These are phyloP conservation scores for Bicyclus anynana DNA, from an alignment of 1,140 invertebrate genomes.

Conservation along the genomic window DNA sequence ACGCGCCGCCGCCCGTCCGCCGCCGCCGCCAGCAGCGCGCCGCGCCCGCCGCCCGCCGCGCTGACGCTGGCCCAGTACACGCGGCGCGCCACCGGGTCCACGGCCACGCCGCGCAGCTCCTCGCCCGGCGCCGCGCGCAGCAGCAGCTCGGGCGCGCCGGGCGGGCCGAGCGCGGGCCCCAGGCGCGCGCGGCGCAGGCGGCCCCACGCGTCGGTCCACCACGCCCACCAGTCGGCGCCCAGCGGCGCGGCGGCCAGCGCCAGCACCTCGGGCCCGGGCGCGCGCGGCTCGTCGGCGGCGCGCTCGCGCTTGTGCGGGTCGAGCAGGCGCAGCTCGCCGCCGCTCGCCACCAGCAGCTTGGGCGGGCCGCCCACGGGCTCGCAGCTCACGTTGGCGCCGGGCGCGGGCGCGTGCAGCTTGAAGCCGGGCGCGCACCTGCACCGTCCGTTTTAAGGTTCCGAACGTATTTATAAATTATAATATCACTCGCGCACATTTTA, in stretches of 20 bases:
- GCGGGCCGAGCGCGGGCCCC: conserved; percentile 9
- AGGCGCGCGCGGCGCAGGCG: conserved; percentile 27
- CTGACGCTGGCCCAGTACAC: conserved; percentile 34
- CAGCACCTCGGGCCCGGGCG: conserved; percentile 39
- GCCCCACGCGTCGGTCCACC: conserved; percentile 48
- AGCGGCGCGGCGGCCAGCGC: conserved; percentile 33
- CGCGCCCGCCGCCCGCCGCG: conserved; percentile 13
- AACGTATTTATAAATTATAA: no score
- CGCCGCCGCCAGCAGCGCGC: conserved; percentile 30
- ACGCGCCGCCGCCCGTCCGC: conserved; percentile 44
- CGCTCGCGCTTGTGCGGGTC: conserved; percentile 45
- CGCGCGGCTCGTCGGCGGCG: conserved; percentile 8
- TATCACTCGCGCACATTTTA: no score
- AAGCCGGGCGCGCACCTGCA: neutral
- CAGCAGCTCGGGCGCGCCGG: conserved; percentile 13
- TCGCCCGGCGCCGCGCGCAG: conserved; percentile 38
- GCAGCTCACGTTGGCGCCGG: neutral
- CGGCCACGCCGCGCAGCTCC: conserved; percentile 84
- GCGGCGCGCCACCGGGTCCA: conserved; percentile 78
- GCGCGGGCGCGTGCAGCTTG: neutral
- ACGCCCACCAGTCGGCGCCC: conserved; percentile 41
- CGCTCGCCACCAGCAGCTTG: conserved; percentile 35
- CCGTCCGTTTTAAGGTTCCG: no score
- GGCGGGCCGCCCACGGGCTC: conserved; percentile 31
- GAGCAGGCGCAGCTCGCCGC: conserved; percentile 40